Conservation (phyloP, 2,797 vertebrate species). For the Ptychobarbus kaznakovi region DNA sequence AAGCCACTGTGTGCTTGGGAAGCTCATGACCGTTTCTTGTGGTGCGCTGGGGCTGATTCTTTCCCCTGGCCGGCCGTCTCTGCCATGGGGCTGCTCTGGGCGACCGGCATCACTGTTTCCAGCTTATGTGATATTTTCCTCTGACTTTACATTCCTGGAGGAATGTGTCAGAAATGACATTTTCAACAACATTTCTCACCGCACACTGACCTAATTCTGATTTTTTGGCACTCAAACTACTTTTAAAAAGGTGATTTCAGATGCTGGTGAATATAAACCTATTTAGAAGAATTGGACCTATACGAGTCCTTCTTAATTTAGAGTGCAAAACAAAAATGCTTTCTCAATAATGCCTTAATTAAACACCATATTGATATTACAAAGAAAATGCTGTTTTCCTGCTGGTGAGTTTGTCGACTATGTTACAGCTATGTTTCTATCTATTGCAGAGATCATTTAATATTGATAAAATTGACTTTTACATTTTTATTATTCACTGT, state of each 20-base stretch:
- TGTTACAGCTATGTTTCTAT: too few relatives aligned
- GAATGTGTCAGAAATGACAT: constrained; percentile 33
- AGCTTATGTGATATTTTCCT: constrained; percentile 41
- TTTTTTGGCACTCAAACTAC: background rate
- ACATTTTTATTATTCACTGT: too few relatives aligned
- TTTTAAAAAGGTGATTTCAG: constrained; percentile 3
- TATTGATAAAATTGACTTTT: too few relatives aligned
- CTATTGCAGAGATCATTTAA: too few relatives aligned
- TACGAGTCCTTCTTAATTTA: background rate
- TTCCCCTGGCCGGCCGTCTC: background rate
- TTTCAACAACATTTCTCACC: constrained; percentile 31
- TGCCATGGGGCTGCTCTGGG: background rate
- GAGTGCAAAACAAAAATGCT: background rate
- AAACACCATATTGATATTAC: too few relatives aligned
- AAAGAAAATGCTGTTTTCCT: background rate
- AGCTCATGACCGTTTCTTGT: background rate
- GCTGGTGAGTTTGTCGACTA: background rate
- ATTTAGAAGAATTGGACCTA: background rate
- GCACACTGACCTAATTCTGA: constrained; percentile 17
- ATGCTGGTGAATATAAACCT: background rate
- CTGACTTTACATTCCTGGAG: constrained; percentile 41
- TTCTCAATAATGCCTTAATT: too few relatives aligned
- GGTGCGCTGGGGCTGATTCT: constrained; percentile 3
- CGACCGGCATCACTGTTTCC: constrained; percentile 36
- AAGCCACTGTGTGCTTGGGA: background rate